phyloP scores from a whole-genome alignment of 1,140 invertebrate species.

The Drosophila baimaii region DNA sequence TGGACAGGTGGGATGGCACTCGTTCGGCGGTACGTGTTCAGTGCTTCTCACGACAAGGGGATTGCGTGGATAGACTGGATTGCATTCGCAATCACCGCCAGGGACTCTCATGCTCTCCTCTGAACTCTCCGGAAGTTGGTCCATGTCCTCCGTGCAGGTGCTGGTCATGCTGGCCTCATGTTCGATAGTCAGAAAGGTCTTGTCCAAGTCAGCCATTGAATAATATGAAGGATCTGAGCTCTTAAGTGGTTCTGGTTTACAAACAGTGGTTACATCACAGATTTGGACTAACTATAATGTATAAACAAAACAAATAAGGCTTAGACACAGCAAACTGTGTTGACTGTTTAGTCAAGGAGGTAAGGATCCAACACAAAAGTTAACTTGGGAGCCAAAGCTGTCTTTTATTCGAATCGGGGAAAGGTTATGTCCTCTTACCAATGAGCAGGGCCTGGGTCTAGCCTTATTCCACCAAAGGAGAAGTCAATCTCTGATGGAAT shows the following conservation, averaged over 20 bases:
- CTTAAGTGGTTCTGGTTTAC: background rate
- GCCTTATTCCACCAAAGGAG: background rate
- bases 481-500: background rate
- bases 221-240: no score
- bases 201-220: background rate
- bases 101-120: background rate
- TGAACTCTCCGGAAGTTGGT: background rate
- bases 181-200: background rate
- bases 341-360: conserved; percentile 13
- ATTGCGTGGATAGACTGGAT: conserved; percentile 11
- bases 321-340: conserved; percentile 1
- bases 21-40: background rate
- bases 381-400: background rate
- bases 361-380: background rate
- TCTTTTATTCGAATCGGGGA: conserved; percentile 15
- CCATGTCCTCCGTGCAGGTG: background rate
- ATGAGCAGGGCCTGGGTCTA: background rate
- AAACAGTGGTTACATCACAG: conserved; percentile 1
- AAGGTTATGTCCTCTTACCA: background rate
- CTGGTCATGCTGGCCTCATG: background rate
- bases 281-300: background rate
- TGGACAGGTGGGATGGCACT: background rate
- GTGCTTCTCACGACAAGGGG: conserved; percentile 23
- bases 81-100: conserved; percentile 6
- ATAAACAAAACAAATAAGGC: background rate